These are phyloP conservation scores for Caenorhabditis drosophilae DNA, from an alignment of 2,888 invertebrate genomes.

Conservation along the genomic window DNA sequence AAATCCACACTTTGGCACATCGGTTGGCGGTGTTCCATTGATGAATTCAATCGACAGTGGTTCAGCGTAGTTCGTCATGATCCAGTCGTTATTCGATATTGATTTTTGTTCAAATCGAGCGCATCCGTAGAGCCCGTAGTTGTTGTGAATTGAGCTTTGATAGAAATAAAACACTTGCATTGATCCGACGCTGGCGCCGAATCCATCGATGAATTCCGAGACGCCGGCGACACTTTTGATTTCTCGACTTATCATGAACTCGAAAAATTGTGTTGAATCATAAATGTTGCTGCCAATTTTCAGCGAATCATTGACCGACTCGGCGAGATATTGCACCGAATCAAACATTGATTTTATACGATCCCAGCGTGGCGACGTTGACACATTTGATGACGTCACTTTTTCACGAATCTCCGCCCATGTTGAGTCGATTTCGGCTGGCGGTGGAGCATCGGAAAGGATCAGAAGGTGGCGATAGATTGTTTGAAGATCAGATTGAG, in stretches of 20 bases:
- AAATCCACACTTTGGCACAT: slow-evolving; percentile 41
- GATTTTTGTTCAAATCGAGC: slow-evolving; percentile 14
- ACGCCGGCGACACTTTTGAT: slow-evolving; percentile 42
- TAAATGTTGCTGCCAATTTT: slow-evolving; percentile 23
- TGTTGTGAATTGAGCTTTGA: slow-evolving; percentile 10
- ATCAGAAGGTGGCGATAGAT: slow-evolving; percentile 43
- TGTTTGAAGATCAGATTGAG: slow-evolving; percentile 30
- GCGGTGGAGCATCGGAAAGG: slow-evolving; percentile 40
- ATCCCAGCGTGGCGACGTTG: slow-evolving; percentile 21
- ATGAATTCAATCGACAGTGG: slow-evolving; percentile 29
- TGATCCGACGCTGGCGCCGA: slow-evolving; percentile 33
- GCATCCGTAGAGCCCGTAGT: slow-evolving; percentile 16
- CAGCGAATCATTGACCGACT: slow-evolving; percentile 27
- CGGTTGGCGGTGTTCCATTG: slow-evolving; percentile 30
- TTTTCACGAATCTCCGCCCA: slow-evolving; percentile 20
- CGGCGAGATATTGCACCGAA: slow-evolving; percentile 24
- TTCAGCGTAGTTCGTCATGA: slow-evolving; percentile 12
- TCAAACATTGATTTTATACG: slow-evolving; percentile 33
- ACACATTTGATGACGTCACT: neutral
- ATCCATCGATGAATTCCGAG: slow-evolving; percentile 43
- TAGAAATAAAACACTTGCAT: slow-evolving; percentile 36
- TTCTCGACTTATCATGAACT: slow-evolving; percentile 28
- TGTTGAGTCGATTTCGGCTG: slow-evolving; percentile 19
- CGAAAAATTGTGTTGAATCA: slow-evolving; percentile 22
- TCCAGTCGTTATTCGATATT: slow-evolving; percentile 6